These are phyloP conservation scores for Helicoverpa armigera DNA, from an alignment of 1,140 invertebrate genomes.

Conservation along the genomic window DNA sequence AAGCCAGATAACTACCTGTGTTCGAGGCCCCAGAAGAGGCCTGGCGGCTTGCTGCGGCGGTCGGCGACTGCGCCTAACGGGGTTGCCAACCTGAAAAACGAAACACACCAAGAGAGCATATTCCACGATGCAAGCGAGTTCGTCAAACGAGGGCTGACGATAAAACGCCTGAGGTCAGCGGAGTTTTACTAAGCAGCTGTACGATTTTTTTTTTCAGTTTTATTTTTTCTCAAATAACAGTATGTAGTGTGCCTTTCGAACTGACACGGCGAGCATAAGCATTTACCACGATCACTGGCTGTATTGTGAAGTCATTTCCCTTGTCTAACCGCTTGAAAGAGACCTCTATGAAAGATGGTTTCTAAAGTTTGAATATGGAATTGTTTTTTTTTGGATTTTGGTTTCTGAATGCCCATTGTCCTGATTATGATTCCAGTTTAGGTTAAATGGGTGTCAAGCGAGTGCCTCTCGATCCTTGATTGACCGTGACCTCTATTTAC, in stretches of 20 bases:
- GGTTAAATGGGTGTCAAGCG: constrained; percentile 43
- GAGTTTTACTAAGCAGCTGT: constrained; percentile 76
- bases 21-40: constrained; percentile 73
- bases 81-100: constrained; percentile 71
- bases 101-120: constrained; percentile 76
- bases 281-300: constrained; percentile 67
- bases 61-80: constrained; percentile 81
- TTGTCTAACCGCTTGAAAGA: constrained; percentile 54
- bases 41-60: constrained; percentile 72
- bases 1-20: constrained; percentile 85
- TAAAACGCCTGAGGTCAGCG: constrained; percentile 86
- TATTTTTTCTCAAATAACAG: constrained; percentile 77
- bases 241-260: constrained; percentile 82
- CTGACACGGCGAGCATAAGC: constrained; percentile 77
- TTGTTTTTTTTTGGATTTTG: constrained; percentile 53
- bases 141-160: constrained; percentile 84
- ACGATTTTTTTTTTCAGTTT: constrained; percentile 71
- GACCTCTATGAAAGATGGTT: constrained; percentile 34
- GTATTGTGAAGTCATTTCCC: constrained; percentile 52
- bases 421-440: constrained; percentile 40
- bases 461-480: constrained; percentile 47
- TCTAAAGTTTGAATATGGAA: constrained; percentile 50
- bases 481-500: constrained; percentile 54
- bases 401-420: constrained; percentile 35
- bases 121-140: constrained; percentile 84